phyloP scores from a whole-genome alignment of 2,888 invertebrate genomes.

The Cheilosia vulpina region DNA sequence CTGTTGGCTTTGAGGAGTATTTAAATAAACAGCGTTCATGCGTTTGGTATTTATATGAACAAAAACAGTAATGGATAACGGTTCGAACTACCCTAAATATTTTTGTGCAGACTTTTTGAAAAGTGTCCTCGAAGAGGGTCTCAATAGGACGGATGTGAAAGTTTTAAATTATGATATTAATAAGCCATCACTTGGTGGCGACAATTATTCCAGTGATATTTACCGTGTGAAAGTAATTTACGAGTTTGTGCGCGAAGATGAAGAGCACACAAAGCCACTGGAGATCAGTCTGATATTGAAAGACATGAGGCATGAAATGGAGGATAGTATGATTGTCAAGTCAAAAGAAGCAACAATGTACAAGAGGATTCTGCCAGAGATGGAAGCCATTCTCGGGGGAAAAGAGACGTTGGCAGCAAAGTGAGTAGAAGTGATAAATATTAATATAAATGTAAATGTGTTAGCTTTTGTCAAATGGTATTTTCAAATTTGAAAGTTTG shows the following conservation, averaged over 20 bases:
- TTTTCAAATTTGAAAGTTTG: no score
- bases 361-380: slow-evolving; percentile 6
- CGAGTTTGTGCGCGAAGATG: not conserved
- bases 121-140: slow-evolving; percentile 13
- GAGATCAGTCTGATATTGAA: slow-evolving; percentile 24
- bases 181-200: slow-evolving; percentile 23
- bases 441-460: not conserved
- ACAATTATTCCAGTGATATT: slow-evolving; percentile 40
- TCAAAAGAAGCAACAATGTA: slow-evolving; percentile 26
- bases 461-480: no score
- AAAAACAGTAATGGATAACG: slow-evolving; percentile 19
- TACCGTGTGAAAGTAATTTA: slow-evolving; percentile 25
- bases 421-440: not conserved
- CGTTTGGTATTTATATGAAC: not conserved
- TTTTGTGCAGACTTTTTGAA: slow-evolving; percentile 12
- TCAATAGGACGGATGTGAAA: slow-evolving; percentile 9
- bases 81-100: slow-evolving; percentile 1
- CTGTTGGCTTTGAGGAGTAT: not conserved
- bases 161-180: not conserved
- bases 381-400: slow-evolving; percentile 17
- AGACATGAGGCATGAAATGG: slow-evolving; percentile 23
- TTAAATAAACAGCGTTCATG: not conserved
- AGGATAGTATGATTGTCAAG: slow-evolving; percentile 7
- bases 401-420: slow-evolving; percentile 14
- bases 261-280: not conserved